Base-by-base conservation (phyloP, 2,888 invertebrate genomes). In the Ditula angustiorana region DNA sequence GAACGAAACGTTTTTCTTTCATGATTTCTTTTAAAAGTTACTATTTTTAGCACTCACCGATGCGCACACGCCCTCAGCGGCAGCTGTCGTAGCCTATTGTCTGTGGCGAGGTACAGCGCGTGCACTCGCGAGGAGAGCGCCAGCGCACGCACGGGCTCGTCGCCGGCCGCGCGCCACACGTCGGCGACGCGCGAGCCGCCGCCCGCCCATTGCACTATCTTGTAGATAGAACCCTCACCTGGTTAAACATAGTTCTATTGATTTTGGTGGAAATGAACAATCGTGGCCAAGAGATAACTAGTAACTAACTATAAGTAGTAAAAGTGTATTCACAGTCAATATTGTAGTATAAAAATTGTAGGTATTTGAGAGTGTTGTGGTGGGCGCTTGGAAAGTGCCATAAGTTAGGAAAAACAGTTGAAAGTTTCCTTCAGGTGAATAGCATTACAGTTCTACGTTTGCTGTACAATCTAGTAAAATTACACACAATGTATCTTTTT, bases 191-290 rank as follows among this genome's bases (percentile, higher is more conserved):
- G 87, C 4, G 93, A 92, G 46, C 91, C 91, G 56, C 93, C 93
- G 26, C 94, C 94, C 47, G 88, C 87, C 94, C 95, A 95, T 71
- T 95, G 95, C 47, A 95, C 94, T 80, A 95, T 91, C 80, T 95
- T 95, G 83, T 95, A 95, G 46, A 95, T 93, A 67, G 94, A 92
- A 0, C 95, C 95, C 58, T 92, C 93, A 80, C 88, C 94, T 94
- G 74, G 26, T 7, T 11, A 53, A 64, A 58, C 4, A 47, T n/a
- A 0, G 24, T 35, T 4, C 1, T 47, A 47, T 13, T 41, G 19
- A 24, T 11, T 24, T 47, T 24, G 16, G 41, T 19, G 10, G 19
- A 37, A 37, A n/a, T n/a, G n/a, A n/a, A 37, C 16, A 37, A 37
- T 37, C 5, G 3, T 8, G n/a, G n/a, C n/a, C n/a, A n/a, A n/a